Evolutionary conservation across 2,113 vertebrate species (phyloP).

Genomic region (Aplodontia rufa): DNA sequence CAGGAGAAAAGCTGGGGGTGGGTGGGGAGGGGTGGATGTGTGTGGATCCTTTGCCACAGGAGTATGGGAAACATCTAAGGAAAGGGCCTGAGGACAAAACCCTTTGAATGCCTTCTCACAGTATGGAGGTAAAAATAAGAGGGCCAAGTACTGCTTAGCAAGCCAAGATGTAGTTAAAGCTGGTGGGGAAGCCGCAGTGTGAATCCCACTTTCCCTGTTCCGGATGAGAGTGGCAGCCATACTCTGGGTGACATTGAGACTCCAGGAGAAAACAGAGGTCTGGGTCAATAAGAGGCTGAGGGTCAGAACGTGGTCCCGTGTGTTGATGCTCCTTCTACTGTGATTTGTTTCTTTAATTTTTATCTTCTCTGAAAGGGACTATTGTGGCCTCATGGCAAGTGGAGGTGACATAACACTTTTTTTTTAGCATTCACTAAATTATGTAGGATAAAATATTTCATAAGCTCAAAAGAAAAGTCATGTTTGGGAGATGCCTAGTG

Average conservation of each 20-base stretch:
- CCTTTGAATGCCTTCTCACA: background rate
- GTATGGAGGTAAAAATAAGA: background rate
- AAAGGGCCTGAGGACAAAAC: background rate
- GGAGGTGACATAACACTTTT: background rate
- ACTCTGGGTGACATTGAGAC: background rate
- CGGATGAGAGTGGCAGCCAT: background rate
- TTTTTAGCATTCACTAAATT: constrained; percentile 15
- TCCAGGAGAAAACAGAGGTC: background rate
- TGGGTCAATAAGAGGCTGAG: background rate
- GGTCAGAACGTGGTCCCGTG: background rate
- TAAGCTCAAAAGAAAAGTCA: constrained; percentile 57
- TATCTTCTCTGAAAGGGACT: background rate
- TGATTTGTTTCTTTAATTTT: constrained; percentile 1
- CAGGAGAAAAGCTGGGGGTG: too few relatives aligned
- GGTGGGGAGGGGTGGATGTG: too few relatives aligned
- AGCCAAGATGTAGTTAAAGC: background rate
- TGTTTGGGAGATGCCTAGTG: constrained; percentile 50
- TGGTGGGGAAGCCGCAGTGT: background rate
- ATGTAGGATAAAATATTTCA: constrained; percentile 33
- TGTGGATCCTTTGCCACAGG: background rate
- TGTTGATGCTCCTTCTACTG: background rate
- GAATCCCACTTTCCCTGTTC: background rate
- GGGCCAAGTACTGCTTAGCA: background rate
- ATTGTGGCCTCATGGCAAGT: background rate
- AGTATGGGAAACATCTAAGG: background rate